phyloP scores from a whole-genome alignment of 2,113 vertebrate species.

The Oncorhynchus masou region DNA sequence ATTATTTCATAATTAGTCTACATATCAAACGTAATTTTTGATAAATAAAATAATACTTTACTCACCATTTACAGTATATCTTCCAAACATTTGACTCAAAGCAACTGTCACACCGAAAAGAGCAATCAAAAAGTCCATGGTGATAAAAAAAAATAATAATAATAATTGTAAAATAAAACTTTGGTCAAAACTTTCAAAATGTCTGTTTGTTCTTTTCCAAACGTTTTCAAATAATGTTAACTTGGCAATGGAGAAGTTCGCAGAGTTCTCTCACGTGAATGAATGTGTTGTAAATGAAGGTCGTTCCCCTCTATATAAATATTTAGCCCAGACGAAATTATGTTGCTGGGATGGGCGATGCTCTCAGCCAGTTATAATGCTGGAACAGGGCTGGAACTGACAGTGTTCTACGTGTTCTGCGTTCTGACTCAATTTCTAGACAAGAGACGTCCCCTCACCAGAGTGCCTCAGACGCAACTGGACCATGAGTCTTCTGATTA shows the following conservation, averaged over 20 bases:
- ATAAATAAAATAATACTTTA: slow-evolving; percentile 5
- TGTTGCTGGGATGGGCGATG: slow-evolving; percentile 79
- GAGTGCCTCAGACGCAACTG: slow-evolving; percentile 30
- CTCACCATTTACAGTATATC: slow-evolving; percentile 71
- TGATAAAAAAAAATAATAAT: slow-evolving; percentile 16
- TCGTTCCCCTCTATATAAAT: slow-evolving; percentile 79
- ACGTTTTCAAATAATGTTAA: slow-evolving; percentile 40
- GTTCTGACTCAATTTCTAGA: slow-evolving; percentile 11
- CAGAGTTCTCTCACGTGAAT: slow-evolving; percentile 65
- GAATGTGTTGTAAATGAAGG: slow-evolving; percentile 75
- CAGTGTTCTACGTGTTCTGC: slow-evolving; percentile 44
- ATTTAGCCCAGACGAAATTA: slow-evolving; percentile 70
- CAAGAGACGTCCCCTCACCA: slow-evolving; percentile 63
- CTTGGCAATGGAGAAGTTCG: slow-evolving; percentile 17
- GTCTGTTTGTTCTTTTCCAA: slow-evolving; percentile 23
- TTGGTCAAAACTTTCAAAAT: slow-evolving; percentile 3
- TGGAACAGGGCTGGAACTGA: slow-evolving; percentile 53
- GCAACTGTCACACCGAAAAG: slow-evolving; percentile 53
- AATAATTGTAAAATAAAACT: slow-evolving; percentile 2
- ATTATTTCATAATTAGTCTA: neutral
- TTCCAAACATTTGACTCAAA: slow-evolving; percentile 61
- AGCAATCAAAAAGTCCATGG: slow-evolving; percentile 56
- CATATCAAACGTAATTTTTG: slow-evolving; percentile 3
- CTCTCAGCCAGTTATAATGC: slow-evolving; percentile 76
- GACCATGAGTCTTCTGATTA: neutral